These are phyloP conservation scores for Tiliacea aurago DNA, from an alignment of 2,888 invertebrate species.

Conservation along the genomic window DNA sequence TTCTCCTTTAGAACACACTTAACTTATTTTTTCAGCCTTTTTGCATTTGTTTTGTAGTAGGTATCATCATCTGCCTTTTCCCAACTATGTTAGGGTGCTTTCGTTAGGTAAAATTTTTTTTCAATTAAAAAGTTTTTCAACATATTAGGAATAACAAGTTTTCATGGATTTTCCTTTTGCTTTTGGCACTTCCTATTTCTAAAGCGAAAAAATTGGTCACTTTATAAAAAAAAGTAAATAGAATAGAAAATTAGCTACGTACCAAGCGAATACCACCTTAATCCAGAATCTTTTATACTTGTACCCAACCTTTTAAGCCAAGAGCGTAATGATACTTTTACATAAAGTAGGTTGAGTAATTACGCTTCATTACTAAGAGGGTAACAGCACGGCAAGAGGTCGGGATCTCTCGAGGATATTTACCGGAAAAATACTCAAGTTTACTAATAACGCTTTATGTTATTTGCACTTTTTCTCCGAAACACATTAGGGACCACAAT, in stretches of 20 bases:
- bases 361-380: conserved; percentile 15
- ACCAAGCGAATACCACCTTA: background rate
- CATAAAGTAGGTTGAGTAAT: conserved; percentile 34
- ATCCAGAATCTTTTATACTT: background rate
- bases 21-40: background rate
- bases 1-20: background rate
- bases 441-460: conserved; percentile 56
- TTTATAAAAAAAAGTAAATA: background rate
- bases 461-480: conserved; percentile 48
- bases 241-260: background rate
- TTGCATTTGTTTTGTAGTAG: background rate
- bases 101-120: background rate
- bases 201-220: background rate
- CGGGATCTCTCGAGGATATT: conserved; percentile 40
- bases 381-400: conserved; percentile 5
- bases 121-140: background rate
- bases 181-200: background rate
- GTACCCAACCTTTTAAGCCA: conserved; percentile 24
- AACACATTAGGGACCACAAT: conserved; percentile 41
- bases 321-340: conserved; percentile 14
- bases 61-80: too few relatives aligned
- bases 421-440: conserved; percentile 40
- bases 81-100: too few relatives aligned
- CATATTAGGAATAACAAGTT: too few relatives aligned
- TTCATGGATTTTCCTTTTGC: too few relatives aligned